Conservation (phyloP, 1,140 invertebrate genomes). For the Brachionus asplanchnoidis region DNA sequence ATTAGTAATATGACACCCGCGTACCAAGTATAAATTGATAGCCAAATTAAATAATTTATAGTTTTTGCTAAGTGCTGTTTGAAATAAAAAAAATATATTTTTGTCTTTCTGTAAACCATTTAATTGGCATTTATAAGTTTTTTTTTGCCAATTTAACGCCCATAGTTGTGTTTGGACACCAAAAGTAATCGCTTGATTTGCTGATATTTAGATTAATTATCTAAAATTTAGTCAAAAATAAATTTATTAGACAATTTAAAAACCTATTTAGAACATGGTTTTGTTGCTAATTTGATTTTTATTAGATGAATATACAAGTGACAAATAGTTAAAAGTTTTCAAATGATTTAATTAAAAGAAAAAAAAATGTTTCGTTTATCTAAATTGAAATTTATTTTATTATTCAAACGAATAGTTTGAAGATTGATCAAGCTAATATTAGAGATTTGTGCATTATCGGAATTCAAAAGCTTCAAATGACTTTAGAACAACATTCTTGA, state of each 20-base stretch:
- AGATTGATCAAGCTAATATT: not conserved
- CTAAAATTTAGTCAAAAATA: not conserved
- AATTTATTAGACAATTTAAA: constrained; percentile 1
- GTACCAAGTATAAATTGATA: too few species aligned
- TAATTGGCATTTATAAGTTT: not conserved
- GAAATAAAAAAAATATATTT: too few species aligned
- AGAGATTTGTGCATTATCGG: not conserved
- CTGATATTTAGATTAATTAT: not conserved
- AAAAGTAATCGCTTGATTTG: not conserved
- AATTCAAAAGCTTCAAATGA: not conserved
- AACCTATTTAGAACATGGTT: not conserved
- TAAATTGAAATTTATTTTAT: not conserved
- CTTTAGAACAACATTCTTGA: not conserved
- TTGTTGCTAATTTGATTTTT: not conserved
- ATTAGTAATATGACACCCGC: too few species aligned
- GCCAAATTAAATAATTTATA: too few species aligned
- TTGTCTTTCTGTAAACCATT: not conserved
- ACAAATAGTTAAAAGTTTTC: not conserved
- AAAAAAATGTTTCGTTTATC: not conserved
- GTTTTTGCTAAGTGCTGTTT: too few species aligned
- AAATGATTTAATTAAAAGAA: not conserved
- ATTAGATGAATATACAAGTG: not conserved
- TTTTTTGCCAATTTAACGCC: not conserved
- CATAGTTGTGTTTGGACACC: not conserved
- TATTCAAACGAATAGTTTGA: not conserved